Evolutionary conservation across 2,113 vertebrate species (phyloP), one percentile per base, ranked within the genome.

Genomic region (Theristicus caerulescens): DNA sequence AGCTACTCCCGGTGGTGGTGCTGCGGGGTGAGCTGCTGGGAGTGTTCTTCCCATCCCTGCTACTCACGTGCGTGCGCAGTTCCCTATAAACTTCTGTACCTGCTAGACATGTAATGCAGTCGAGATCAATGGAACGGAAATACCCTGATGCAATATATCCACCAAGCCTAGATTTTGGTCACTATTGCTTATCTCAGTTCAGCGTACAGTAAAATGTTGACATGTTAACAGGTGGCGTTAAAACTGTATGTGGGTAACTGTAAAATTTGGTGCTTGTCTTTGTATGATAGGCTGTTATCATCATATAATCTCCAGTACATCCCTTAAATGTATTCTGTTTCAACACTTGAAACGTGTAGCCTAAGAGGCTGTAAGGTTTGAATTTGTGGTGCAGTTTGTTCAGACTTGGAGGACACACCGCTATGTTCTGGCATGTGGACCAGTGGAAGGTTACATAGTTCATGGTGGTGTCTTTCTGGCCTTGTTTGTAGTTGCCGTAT

Each of bases 401-500:
- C 15, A 36, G 46, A 3, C 5, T 3, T 18, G 7, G 34, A 52
- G 84, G 54, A 9, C 16, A 3, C 4, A 2, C 5, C 0, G 0
- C 12, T 8, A 0, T 13, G 21, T n/a, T 54, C 66, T 69, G 70
- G 25, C 49, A 36, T 0, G 1, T 58, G 44, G 78, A 46, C 4
- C 9, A 12, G 22, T 4, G 62, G 51, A 24, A 73, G 74, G 62
- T 90, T 67, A 10, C 34, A 1, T 9, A 29, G 74, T 2, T 65
- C 25, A 1, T 6, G 38, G 36, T 13, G 29, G 18, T 61, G 77
- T 62, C 74, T 77, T 38, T 31, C 64, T 90, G 82, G 38, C 61
- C 66, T 81, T 69, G 51, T 58, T 65, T 49, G 36, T 38, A 54
- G 10, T 36, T 90, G 34, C 40, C 14, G 4, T 4, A 0, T 26